Evolutionary conservation across 1,140 invertebrate genomes (phyloP).

Genomic region (Eufriesea mexicana): DNA sequence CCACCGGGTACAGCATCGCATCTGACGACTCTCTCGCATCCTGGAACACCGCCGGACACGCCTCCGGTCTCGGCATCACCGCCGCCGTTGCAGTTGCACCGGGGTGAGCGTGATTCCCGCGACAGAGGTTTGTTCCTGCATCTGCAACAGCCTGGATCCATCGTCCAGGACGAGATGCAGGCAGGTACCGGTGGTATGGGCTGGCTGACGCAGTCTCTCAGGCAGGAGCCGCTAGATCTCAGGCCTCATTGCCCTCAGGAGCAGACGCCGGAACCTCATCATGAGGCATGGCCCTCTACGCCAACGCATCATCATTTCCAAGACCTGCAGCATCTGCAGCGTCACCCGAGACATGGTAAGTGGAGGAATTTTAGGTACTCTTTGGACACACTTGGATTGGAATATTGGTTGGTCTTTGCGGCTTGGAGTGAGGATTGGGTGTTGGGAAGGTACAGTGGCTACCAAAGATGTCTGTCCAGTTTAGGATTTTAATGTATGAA

Average conservation of each 20-base stretch:
- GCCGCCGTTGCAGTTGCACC: slow-evolving; percentile 82
- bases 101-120: slow-evolving; percentile 68
- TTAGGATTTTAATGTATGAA: too few species aligned
- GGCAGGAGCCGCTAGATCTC: slow-evolving; percentile 91
- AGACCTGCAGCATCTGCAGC: slow-evolving; percentile 72
- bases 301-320: slow-evolving; percentile 80
- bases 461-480: too few species aligned
- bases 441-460: too few species aligned
- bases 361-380: neutral
- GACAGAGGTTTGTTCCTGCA: slow-evolving; percentile 73
- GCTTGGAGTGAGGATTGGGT: too few species aligned
- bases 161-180: slow-evolving; percentile 76
- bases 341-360: slow-evolving; percentile 77
- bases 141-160: slow-evolving; percentile 70
- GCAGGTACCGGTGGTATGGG: slow-evolving; percentile 83
- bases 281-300: slow-evolving; percentile 75
- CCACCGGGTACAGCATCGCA: slow-evolving; percentile 74
- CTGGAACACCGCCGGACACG: slow-evolving; percentile 90
- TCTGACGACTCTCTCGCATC: slow-evolving; percentile 82
- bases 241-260: slow-evolving; percentile 86
- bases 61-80: slow-evolving; percentile 85
- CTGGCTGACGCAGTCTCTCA: slow-evolving; percentile 88
- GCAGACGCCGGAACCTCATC: slow-evolving; percentile 71
- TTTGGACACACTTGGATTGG: too few species aligned
- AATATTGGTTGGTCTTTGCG: too few species aligned